A percentile compares a stretch with the other conserved stretches of the same genome.
phyloP scores from a whole-genome alignment of 2,888 invertebrate species.

The Gari tellinella region DNA sequence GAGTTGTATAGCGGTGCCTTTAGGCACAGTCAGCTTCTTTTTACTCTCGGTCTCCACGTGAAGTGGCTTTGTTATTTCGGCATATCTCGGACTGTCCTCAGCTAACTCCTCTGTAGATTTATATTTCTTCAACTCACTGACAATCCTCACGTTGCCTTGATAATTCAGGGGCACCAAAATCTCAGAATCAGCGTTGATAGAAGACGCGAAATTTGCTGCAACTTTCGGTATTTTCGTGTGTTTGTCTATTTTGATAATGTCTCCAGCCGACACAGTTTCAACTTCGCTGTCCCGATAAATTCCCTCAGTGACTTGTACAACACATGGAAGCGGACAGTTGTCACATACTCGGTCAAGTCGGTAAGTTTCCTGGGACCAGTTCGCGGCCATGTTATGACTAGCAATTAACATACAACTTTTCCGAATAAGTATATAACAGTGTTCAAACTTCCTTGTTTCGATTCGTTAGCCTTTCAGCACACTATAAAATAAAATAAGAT shows the following conservation, averaged over 20 bases:
- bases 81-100: slow-evolving; percentile 36
- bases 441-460: too few species aligned
- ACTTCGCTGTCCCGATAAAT: slow-evolving; percentile 33
- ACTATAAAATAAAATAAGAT: too few species aligned
- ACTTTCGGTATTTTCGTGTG: slow-evolving; percentile 33
- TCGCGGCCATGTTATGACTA: too few species aligned
- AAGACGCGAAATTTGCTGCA: slow-evolving; percentile 25
- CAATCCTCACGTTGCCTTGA: slow-evolving; percentile 24
- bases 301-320: slow-evolving; percentile 38
- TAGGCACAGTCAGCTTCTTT: slow-evolving; percentile 8
- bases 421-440: too few species aligned
- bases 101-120: slow-evolving; percentile 17
- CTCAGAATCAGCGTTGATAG: slow-evolving; percentile 5
- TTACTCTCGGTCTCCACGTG: slow-evolving; percentile 9
- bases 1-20: slow-evolving; percentile 35
- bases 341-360: slow-evolving; percentile 37
- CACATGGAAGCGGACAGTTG: slow-evolving; percentile 32
- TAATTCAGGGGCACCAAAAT: slow-evolving; percentile 48
- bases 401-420: too few species aligned
- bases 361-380: slow-evolving; percentile 39
- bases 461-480: too few species aligned
- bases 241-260: slow-evolving; percentile 38
- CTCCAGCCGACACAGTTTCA: slow-evolving; percentile 41
- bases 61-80: slow-evolving; percentile 16
- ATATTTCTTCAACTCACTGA: slow-evolving; percentile 15